These are phyloP conservation scores for Gonioctena quinquepunctata DNA, from an alignment of 1,140 invertebrate species.

Conservation along the genomic window DNA sequence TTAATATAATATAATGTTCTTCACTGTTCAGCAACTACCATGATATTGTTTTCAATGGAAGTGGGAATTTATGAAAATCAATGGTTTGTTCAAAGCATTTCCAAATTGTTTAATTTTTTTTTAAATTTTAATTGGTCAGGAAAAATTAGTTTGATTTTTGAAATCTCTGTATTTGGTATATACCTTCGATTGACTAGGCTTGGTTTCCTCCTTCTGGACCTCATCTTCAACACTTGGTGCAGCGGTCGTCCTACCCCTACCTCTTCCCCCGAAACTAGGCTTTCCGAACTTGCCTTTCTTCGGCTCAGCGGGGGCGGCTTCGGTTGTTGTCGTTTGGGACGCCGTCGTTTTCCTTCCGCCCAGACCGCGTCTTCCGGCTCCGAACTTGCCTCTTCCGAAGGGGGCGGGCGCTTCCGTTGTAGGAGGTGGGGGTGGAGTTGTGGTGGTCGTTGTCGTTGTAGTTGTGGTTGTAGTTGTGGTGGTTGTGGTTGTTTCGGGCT, in stretches of 20 bases:
- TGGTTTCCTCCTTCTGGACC: conserved; percentile 55
- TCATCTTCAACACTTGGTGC: conserved; percentile 48
- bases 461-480: conserved; percentile 60
- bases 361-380: conserved; percentile 32
- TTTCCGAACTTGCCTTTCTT: conserved; percentile 47
- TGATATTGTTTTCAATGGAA: no score
- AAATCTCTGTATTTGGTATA: no score
- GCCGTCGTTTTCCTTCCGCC: conserved; percentile 22
- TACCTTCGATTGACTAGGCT: conserved; percentile 51
- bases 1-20: no score
- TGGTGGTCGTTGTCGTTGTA: conserved; percentile 60
- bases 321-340: conserved; percentile 34
- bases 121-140: no score
- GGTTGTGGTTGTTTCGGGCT: conserved; percentile 59
- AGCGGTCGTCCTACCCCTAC: conserved; percentile 36
- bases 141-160: no score
- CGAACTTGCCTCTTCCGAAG: conserved; percentile 42
- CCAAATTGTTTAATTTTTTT: no score
- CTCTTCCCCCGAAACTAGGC: conserved; percentile 43
- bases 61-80: no score
- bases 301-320: conserved; percentile 32
- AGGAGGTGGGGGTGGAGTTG: conserved; percentile 49
- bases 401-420: conserved; percentile 51
- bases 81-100: no score
- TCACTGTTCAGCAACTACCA: no score